These are phyloP conservation scores for Caenorhabditis wallacei DNA, from an alignment of 2,888 invertebrate genomes.

Conservation along the genomic window DNA sequence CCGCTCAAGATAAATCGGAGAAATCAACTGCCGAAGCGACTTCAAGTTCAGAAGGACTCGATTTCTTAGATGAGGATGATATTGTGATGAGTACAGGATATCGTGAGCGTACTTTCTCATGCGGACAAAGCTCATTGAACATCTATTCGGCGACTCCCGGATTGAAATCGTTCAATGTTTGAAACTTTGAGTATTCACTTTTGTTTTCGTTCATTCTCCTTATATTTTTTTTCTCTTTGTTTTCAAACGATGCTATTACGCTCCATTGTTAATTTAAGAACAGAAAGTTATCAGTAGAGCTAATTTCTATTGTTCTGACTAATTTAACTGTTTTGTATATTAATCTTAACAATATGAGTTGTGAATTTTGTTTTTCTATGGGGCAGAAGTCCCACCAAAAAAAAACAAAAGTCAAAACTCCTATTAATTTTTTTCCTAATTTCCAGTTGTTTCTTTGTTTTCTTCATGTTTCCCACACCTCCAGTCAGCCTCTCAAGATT, in stretches of 20 bases:
- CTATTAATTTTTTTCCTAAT: not conserved
- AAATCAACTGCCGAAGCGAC: conserved; percentile 35
- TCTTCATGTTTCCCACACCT: not conserved
- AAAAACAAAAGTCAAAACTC: not conserved
- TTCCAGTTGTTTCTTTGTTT: too few relatives aligned
- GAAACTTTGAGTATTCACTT: not conserved
- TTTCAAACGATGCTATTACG: not conserved
- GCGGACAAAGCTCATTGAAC: conserved; percentile 58
- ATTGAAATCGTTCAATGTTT: conserved; percentile 53
- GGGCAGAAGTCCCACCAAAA: too few relatives aligned
- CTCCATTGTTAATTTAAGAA: too few relatives aligned
- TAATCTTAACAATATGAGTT: not conserved
- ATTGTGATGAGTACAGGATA: conserved; percentile 26
- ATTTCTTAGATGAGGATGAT: conserved; percentile 74
- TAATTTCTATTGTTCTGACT: not conserved
- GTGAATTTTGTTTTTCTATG: too few relatives aligned
- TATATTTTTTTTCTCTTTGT: not conserved
- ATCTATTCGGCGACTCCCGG: conserved; percentile 63
- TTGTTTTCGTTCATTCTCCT: not conserved
- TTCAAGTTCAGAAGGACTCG: conserved; percentile 61
- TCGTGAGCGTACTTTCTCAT: conserved; percentile 50
- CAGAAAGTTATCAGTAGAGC: too few relatives aligned
- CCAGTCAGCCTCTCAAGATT: not conserved
- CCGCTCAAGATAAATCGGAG: conserved; percentile 47
- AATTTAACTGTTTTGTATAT: not conserved